These are phyloP conservation scores for Catocala nupta DNA, from an alignment of 2,888 invertebrate genomes.

Conservation along the genomic window DNA sequence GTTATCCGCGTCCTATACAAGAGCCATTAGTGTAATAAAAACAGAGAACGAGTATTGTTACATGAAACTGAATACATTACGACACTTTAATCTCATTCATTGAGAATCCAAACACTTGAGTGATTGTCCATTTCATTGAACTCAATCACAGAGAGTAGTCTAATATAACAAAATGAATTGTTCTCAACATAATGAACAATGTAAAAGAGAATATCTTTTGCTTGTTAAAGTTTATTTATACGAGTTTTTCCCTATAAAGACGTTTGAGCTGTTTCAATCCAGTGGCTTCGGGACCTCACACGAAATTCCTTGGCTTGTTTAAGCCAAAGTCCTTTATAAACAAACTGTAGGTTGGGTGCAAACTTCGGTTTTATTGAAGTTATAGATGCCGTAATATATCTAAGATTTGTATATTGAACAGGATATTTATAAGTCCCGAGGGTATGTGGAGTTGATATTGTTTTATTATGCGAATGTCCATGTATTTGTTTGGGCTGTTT, in stretches of 20 bases:
- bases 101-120: no score
- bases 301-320: slow-evolving; percentile 15
- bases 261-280: slow-evolving; percentile 11
- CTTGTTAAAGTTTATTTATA: not conserved
- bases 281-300: slow-evolving; percentile 7
- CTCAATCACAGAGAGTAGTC: not conserved
- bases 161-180: not conserved
- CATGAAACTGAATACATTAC: no score
- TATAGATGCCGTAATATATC: slow-evolving; percentile 17
- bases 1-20: no score
- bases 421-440: slow-evolving; percentile 14
- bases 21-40: no score
- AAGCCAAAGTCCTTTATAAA: slow-evolving; percentile 16
- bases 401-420: slow-evolving; percentile 13
- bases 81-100: no score
- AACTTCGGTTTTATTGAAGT: slow-evolving; percentile 17
- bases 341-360: slow-evolving; percentile 6
- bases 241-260: slow-evolving; percentile 15
- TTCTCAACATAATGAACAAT: not conserved
- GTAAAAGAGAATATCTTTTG: not conserved
- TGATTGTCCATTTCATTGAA: not conserved
- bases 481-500: not conserved
- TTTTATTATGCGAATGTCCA: not conserved
- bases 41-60: no score
- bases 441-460: slow-evolving; percentile 12